A percentile compares a stretch with the other conserved stretches of the same genome.
phyloP scores from a whole-genome alignment of 2,888 invertebrate genomes.

The Acanthosepion pharaonis region DNA sequence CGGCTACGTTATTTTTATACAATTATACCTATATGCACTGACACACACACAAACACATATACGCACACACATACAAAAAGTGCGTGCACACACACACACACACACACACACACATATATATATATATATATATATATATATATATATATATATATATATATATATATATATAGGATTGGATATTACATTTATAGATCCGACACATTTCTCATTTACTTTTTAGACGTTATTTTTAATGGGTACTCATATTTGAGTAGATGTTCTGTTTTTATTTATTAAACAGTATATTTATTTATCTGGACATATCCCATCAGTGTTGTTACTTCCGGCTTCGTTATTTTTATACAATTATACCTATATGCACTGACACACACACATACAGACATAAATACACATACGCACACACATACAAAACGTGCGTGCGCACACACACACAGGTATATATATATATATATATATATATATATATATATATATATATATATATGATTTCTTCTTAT shows the following conservation, averaged over 20 bases:
- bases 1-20: background rate
- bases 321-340: too few species aligned
- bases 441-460: background rate
- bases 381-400: background rate
- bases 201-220: too few species aligned
- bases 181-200: too few species aligned
- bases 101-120: background rate
- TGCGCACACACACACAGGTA: background rate
- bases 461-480: too few species aligned
- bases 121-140: background rate
- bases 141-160: too few species aligned
- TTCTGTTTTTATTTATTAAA: too few species aligned
- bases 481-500: too few species aligned
- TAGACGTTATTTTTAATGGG: too few species aligned
- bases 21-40: background rate
- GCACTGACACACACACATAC: background rate
- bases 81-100: background rate
- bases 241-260: too few species aligned
- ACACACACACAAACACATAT: background rate
- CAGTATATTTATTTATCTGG: too few species aligned
- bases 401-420: background rate
- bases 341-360: background rate
- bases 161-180: too few species aligned
- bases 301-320: too few species aligned
- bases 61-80: background rate